A percentile compares a stretch with the other conserved stretches of the same genome.
Conservation (phyloP, 2,797 vertebrate species). For the Serranus cabrilla region DNA sequence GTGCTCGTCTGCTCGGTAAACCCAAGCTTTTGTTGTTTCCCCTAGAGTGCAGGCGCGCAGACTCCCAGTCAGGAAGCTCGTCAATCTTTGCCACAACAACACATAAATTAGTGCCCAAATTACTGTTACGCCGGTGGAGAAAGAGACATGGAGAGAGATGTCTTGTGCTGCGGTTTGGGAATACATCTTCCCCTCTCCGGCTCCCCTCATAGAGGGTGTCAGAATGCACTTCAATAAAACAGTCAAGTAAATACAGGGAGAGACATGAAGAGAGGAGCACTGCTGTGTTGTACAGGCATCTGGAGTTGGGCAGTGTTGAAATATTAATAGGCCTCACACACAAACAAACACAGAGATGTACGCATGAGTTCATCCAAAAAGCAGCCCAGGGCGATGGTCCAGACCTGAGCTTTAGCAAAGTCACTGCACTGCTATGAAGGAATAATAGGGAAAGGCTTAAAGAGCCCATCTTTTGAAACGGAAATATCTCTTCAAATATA, state of each 20-base stretch:
- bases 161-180: constrained; percentile 75
- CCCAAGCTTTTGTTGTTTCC: constrained; percentile 84
- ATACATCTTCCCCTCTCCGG: constrained; percentile 66
- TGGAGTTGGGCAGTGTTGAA: constrained; percentile 83
- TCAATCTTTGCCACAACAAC: constrained; percentile 85
- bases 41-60: constrained; percentile 77
- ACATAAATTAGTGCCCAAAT: constrained; percentile 87
- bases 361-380: constrained; percentile 83
- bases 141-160: constrained; percentile 69
- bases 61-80: constrained; percentile 84
- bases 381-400: constrained; percentile 83
- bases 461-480: constrained; percentile 69
- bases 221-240: constrained; percentile 84
- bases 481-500: constrained; percentile 73
- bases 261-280: constrained; percentile 78
- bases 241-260: constrained; percentile 81
- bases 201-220: constrained; percentile 79
- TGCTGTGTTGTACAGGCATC: constrained; percentile 83
- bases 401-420: constrained; percentile 79
- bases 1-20: constrained; percentile 82
- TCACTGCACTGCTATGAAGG: constrained; percentile 74
- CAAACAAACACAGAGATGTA: constrained; percentile 85
- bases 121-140: constrained; percentile 75
- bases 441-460: constrained; percentile 72
- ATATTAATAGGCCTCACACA: constrained; percentile 87